A percentile compares a stretch with the other conserved stretches of the same genome.
Conservation (phyloP, 2,888 invertebrate genomes). For the Lampropteryx suffumata region DNA sequence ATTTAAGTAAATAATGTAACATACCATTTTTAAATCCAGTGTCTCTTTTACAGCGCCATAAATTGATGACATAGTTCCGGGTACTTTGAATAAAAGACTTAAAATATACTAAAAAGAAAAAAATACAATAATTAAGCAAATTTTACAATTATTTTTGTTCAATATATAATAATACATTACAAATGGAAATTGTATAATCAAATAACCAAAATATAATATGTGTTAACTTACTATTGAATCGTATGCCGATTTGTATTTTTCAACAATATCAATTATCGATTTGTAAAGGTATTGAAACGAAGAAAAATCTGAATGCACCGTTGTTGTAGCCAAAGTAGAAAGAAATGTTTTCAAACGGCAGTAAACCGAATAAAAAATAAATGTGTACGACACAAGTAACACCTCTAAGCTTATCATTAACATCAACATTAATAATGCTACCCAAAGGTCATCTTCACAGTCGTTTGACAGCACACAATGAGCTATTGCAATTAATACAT, state of each 20-base stretch:
- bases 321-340: background rate
- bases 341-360: background rate
- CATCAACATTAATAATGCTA: background rate
- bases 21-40: background rate
- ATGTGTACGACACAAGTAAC: background rate
- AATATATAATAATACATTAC: too few species aligned
- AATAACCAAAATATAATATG: too few species aligned
- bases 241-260: conserved; percentile 7
- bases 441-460: background rate
- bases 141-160: too few species aligned
- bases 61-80: background rate
- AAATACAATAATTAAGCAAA: too few species aligned
- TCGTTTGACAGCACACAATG: too few species aligned
- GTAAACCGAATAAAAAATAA: background rate
- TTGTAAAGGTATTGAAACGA: conserved; percentile 4
- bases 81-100: background rate
- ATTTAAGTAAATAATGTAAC: background rate
- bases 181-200: too few species aligned
- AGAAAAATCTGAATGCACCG: background rate
- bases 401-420: background rate
- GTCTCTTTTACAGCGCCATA: background rate
- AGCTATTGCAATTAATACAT: too few species aligned
- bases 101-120: background rate
- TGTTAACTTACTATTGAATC: conserved; percentile 10
- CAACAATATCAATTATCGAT: conserved; percentile 7